Conservation (phyloP, 2,797 vertebrate genomes). For the Lacerta viridis region DNA sequence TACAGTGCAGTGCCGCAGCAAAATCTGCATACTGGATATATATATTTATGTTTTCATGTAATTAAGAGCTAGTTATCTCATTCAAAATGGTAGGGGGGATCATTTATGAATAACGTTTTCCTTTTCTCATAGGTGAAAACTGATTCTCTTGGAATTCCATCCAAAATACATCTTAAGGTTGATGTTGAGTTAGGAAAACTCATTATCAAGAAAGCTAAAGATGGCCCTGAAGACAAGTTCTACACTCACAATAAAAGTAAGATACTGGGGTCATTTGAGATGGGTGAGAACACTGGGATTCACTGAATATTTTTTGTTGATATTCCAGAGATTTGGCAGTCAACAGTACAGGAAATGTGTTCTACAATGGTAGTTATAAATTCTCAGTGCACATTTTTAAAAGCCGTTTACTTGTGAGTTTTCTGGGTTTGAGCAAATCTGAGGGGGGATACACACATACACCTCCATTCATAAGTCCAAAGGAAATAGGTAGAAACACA, state of each 20-base stretch:
- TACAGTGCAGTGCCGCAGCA: slow-evolving; percentile 34
- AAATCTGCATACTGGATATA: neutral
- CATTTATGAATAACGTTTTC: neutral
- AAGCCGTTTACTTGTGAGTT: too few relatives aligned
- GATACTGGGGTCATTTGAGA: slow-evolving; percentile 46
- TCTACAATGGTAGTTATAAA: neutral
- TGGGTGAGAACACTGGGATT: neutral
- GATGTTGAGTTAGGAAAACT: slow-evolving; percentile 97
- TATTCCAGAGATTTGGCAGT: neutral
- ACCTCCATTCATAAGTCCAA: too few relatives aligned
- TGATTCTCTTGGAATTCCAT: slow-evolving; percentile 91
- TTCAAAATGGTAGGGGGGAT: slow-evolving; percentile 15
- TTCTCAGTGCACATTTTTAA: too few relatives aligned
- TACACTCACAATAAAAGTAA: slow-evolving; percentile 97
- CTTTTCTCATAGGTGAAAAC: slow-evolving; percentile 89
- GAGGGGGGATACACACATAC: too few relatives aligned
- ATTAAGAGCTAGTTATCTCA: neutral
- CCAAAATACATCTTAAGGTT: slow-evolving; percentile 94
- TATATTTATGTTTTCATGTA: slow-evolving; percentile 19
- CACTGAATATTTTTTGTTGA: neutral
- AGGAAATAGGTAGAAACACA: too few relatives aligned
- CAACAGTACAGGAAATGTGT: neutral
- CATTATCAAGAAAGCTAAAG: slow-evolving; percentile 93
- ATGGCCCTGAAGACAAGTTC: slow-evolving; percentile 96
- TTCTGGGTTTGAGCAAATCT: too few relatives aligned